Base-by-base conservation (phyloP, 2,113 vertebrate genomes). In the Etia nguti region DNA sequence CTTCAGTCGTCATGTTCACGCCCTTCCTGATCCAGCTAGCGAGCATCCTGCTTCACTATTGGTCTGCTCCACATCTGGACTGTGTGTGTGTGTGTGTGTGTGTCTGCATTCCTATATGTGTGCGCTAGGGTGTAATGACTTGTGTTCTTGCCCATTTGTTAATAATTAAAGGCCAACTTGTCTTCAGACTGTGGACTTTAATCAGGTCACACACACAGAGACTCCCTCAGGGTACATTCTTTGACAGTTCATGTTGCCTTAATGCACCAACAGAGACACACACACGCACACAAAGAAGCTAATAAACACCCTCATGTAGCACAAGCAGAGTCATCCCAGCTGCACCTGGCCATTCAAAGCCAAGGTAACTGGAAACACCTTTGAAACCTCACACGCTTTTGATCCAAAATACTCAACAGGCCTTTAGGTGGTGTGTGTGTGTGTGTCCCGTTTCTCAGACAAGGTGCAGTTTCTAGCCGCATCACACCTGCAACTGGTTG, bases 81-180 rank as follows among this genome's bases (percentile, higher is more conserved):
- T 65, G 2, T 70, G 31, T 46, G 41, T 6, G 11, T 2, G 10
- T 5, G 12, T 3, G 48, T 20, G 38, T 73, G 46, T 50, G 80
- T 46, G 75, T 82, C 56, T 55, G 70, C 57, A 75, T 84, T 86
- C 77, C 70, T 65, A 56, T 55, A 65, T 55, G 86, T 85, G 79
- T 50, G 75, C n/a, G 9, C 18, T 68, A 8, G 84, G 79, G 87
- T 82, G 83, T 86, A 83, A 92, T 85, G 43, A 54, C 84, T 81
- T 87, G 41, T 91, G 87, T 88, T 83, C 60, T 86, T 81, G 13
- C 57, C 75, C 89, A 88, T 94, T 95, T 93, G 94, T 95, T 95
- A 95, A 95, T 95, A 94, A 95, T 95, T 95, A 95, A 92, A 95
- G 92, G 89, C 89, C 82, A 90, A 90, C 89, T 88, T 92, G 88